A percentile compares a stretch with the other conserved stretches of the same genome.
These are phyloP conservation scores for Plodia interpunctella DNA, from an alignment of 1,140 invertebrate genomes.

Conservation along the genomic window DNA sequence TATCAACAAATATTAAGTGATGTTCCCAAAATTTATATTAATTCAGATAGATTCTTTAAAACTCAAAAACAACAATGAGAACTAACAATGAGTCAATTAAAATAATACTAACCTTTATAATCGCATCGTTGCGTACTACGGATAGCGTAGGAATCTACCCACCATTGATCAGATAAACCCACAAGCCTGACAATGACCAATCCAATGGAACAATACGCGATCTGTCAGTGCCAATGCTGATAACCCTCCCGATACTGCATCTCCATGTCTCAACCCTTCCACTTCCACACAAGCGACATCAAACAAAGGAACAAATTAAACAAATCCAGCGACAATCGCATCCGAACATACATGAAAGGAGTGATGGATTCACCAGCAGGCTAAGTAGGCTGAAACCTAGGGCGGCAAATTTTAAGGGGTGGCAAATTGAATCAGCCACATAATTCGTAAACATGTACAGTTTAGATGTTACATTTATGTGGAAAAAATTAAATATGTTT, in stretches of 20 bases:
- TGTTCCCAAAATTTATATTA: too few species aligned
- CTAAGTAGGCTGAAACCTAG: too few species aligned
- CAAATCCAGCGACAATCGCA: slow-evolving; percentile 1
- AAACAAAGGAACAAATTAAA: slow-evolving; percentile 3
- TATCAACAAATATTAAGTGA: too few species aligned
- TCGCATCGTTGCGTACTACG: neutral
- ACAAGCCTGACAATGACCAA: neutral
- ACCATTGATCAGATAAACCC: neutral
- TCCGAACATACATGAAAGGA: neutral
- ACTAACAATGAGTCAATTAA: too few species aligned
- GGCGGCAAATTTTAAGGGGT: too few species aligned
- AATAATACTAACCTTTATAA: neutral
- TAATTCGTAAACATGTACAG: too few species aligned
- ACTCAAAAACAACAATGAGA: too few species aligned
- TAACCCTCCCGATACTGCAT: neutral
- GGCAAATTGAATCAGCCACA: too few species aligned
- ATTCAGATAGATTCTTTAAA: too few species aligned
- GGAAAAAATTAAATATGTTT: too few species aligned
- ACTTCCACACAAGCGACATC: neutral
- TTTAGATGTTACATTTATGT: too few species aligned
- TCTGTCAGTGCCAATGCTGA: neutral
- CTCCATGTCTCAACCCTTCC: neutral
- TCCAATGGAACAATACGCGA: neutral
- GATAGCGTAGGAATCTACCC: neutral
- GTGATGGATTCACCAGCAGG: too few species aligned